phyloP scores from a whole-genome alignment of 2,797 vertebrate genomes.

The Oreochromis mossambicus region DNA sequence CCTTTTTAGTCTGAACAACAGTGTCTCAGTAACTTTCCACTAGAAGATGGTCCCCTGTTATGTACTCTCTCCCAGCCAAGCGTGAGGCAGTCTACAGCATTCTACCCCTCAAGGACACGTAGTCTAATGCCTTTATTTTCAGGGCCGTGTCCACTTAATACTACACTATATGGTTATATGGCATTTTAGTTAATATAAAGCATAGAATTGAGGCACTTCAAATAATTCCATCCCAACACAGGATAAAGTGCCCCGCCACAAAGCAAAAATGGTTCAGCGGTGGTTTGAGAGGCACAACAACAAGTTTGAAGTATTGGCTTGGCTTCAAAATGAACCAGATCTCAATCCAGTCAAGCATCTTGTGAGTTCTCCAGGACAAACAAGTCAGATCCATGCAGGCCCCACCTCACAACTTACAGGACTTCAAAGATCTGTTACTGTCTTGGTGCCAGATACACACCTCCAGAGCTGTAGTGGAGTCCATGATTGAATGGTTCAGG shows the following conservation, averaged over 20 bases:
- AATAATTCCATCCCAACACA: too few relatives aligned
- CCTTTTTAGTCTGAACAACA: neutral
- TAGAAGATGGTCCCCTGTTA: neutral
- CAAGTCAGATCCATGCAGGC: neutral
- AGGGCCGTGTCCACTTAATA: neutral
- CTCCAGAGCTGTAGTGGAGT: neutral
- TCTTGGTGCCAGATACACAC: neutral
- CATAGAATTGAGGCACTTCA: neutral
- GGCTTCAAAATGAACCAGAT: neutral
- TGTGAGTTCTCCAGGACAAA: neutral
- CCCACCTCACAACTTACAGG: neutral
- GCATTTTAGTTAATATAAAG: neutral
- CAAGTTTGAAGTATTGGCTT: neutral
- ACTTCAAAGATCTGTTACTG: neutral
- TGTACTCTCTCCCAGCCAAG: neutral
- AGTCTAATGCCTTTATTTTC: neutral
- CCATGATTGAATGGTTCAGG: neutral
- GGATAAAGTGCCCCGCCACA: fast-evolving
- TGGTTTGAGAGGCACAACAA: neutral
- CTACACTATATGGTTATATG: neutral
- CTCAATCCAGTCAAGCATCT: neutral
- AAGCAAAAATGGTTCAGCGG: neutral
- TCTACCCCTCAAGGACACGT: neutral
- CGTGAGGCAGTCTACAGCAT: neutral
- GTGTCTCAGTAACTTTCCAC: neutral